Evolutionary conservation across 2,797 vertebrate species (phyloP), one percentile per base, ranked within the genome.

Genomic region (Trachops cirrhosus): DNA sequence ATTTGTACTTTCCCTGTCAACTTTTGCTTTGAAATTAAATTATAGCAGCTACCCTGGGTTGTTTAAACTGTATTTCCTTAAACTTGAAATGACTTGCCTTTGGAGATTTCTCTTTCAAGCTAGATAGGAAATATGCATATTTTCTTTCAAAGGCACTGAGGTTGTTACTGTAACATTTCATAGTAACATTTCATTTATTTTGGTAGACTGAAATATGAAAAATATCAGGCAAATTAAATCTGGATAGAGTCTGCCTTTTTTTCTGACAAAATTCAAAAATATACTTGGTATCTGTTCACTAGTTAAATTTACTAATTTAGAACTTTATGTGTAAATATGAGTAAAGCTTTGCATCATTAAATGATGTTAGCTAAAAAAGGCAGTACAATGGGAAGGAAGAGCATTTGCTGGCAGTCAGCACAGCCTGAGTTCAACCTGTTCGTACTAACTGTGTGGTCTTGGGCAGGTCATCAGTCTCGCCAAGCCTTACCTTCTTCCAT

Each of bases 11-110:
- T 89, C 9, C 37, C 73, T 94, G 50, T 71, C 89, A 95, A 18
- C 37, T 8, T 97, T 88, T 62, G 18, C 73, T 92, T 95, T 94
- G 78, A 91, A 95, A 90, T 94, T 87, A 95, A 92, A 89, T 89
- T 34, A 89, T n/a, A 71, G 39, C 29, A 29, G 62, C 79, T 16
- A 14, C 54, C 46, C 15, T 48, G 6, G 11, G 9, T 80, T 92
- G 54, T 91, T 85, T 88, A 59, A 11, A 24, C 19, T 57, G 10
- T 67, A 24, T 52, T 54, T 54, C 39, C 48, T 91, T 86, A 93
- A 59, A 91, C 44, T 83, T 93, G 78, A 92, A 95, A 92, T 24
- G 26, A 26, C 32, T 89, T 85, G 62, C 80, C 68, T 93, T 94
- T 92, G 71, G 94, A 94, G 70, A 71, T 68, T 92, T 95, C 46